Conservation (phyloP, 2,113 vertebrate genomes). For the Felis catus region DNA sequence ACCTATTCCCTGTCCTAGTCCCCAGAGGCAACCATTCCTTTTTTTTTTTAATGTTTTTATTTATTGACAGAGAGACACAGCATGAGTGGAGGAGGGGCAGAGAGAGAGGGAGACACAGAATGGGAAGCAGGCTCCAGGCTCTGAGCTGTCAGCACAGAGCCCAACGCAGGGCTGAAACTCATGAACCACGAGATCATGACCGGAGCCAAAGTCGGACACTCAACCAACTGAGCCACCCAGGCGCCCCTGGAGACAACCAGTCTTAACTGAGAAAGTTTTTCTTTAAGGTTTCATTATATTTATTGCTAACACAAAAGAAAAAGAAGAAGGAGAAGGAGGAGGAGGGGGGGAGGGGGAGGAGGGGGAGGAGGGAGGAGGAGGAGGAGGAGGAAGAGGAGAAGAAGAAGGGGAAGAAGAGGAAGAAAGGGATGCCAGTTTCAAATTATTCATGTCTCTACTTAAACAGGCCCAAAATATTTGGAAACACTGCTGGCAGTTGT, state of each 20-base stretch:
- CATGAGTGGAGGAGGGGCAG: no score
- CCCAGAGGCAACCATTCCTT: not conserved
- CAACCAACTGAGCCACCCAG: no score
- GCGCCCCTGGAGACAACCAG: not conserved
- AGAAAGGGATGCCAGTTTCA: conserved; percentile 18
- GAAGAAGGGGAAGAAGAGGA: not conserved
- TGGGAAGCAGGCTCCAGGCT: no score
- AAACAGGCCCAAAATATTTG: conserved; percentile 64
- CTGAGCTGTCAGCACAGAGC: no score
- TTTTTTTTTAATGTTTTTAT: no score
- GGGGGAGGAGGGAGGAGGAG: accelerated
- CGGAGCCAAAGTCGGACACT: no score
- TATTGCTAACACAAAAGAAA: conserved; percentile 17
- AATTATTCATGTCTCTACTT: conserved; percentile 68
- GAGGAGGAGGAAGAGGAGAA: not conserved
- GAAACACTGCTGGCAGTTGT: conserved; percentile 24
- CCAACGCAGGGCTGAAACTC: accelerated
- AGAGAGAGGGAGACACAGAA: no score
- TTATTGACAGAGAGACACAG: no score
- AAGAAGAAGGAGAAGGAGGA: not conserved
- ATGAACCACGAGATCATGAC: no score
- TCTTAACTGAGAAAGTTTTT: not conserved
- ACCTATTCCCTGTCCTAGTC: not conserved
- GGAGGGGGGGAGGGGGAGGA: no score
- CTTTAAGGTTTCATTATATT: conserved; percentile 26